phyloP scores from a whole-genome alignment of 53 echinoderm and acorn worm species.

The Patiria pectinifera region DNA sequence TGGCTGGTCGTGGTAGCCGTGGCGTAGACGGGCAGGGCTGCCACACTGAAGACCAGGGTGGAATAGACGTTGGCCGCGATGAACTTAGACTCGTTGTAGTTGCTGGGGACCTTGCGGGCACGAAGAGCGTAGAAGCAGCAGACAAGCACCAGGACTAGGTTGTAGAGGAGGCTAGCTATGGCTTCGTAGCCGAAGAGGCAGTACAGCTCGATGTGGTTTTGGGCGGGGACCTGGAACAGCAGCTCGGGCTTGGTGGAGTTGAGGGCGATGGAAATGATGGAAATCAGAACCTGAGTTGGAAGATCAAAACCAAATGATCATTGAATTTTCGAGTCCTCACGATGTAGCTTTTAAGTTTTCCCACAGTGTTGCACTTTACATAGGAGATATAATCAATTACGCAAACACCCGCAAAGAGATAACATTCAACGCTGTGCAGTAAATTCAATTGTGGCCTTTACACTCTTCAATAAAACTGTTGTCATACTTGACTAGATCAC shows the following conservation, averaged over 20 bases:
- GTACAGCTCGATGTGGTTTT: conserved; percentile 51
- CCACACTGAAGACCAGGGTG: conserved; percentile 45
- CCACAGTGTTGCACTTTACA: too few relatives aligned
- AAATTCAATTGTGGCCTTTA: too few relatives aligned
- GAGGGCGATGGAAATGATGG: conserved; percentile 11
- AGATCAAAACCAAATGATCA: background rate
- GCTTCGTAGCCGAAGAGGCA: conserved; percentile 29
- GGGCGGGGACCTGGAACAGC: conserved; percentile 13
- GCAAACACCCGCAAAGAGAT: too few relatives aligned
- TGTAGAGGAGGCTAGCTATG: conserved; percentile 36
- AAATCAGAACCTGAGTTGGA: conserved; percentile 10
- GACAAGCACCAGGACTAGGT: conserved; percentile 30
- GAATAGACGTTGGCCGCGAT: conserved; percentile 55
- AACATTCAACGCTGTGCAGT: too few relatives aligned
- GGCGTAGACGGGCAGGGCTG: conserved; percentile 55
- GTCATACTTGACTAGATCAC: too few relatives aligned
- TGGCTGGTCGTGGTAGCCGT: conserved; percentile 49
- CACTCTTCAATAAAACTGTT: too few relatives aligned
- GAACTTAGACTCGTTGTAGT: conserved; percentile 61
- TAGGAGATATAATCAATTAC: too few relatives aligned
- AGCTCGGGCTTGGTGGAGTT: conserved; percentile 11
- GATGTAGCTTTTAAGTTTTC: background rate
- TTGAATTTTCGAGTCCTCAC: too few relatives aligned
- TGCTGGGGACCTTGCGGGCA: conserved; percentile 45
- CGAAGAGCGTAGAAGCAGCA: conserved; percentile 56